Base-by-base conservation (phyloP, 2,888 invertebrate genomes). In the Microctonus hyperodae region DNA sequence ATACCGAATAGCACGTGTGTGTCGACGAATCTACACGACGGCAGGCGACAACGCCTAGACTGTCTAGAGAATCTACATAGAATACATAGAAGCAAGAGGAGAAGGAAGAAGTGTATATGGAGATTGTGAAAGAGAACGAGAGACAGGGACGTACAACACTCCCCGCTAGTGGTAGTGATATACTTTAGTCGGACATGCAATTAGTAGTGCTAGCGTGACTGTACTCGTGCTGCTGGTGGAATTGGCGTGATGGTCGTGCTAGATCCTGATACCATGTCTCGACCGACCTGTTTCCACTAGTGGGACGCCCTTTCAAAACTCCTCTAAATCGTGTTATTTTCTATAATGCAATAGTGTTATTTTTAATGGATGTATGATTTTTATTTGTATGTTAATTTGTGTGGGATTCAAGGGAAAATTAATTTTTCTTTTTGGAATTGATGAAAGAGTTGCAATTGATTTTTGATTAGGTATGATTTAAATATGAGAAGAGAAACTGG, bases 121-220 rank as follows among this genome's bases (percentile, higher is more conserved):
- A n/a, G n/a, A n/a, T n/a, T n/a, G n/a, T n/a, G n/a, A 60, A 69
- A 64, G 68, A 61, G 59, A 64, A 64, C 59, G 60, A 70, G 69
- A 70, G 62, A 68, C 56, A 28, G 59, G 44, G 59, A 59, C 40
- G 40, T 13, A 59, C 37, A 23, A 55, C 68, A 57, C n/a, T n/a
- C 64, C 58, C 35, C 31, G 33, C 31, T 68, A 65, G 76, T 69
- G 66, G 72, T 75, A 72, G 80, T 80, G 79, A 80, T 81, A 78
- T 78, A 80, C 78, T 76, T 79, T 75, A 74, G 72, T 75, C 79
- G 76, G 77, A 79, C 79, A 79, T 79, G 79, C 80, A 80, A 79
- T 81, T 80, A 81, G 79, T 76, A 75, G 78, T 73, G 76, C 66
- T 74, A 76, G 78, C 79, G 78, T 78, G 79, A 79, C 79, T 76